A percentile compares a stretch with the other conserved stretches of the same genome.
Conservation (phyloP, 2,888 invertebrate genomes). For the Phorcus lineatus region DNA sequence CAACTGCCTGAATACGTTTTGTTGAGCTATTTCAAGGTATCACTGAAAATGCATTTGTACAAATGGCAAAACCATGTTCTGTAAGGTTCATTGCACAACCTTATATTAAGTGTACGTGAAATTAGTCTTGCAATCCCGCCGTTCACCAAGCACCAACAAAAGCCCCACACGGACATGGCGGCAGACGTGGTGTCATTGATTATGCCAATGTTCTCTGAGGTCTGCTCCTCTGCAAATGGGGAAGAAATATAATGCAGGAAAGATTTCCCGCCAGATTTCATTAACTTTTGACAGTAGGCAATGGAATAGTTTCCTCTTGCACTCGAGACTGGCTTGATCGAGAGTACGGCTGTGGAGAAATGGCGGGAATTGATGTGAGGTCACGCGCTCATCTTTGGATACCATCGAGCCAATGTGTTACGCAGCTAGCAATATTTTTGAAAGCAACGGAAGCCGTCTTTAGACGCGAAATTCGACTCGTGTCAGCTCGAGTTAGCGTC, state of each 20-base stretch:
- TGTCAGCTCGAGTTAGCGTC: neutral
- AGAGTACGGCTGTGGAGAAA: neutral
- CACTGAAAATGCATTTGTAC: neutral
- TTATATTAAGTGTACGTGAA: neutral
- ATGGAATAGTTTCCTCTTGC: slow-evolving; percentile 10
- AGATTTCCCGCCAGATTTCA: slow-evolving; percentile 21
- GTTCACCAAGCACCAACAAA: neutral
- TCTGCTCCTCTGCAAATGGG: neutral
- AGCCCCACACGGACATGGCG: neutral
- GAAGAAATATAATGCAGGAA: slow-evolving; percentile 1
- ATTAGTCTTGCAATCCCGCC: neutral
- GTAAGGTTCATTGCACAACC: slow-evolving; percentile 1
- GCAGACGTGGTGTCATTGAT: slow-evolving; percentile 8
- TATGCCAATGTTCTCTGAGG: neutral
- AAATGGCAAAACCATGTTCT: slow-evolving; percentile 12
- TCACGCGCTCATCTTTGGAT: slow-evolving; percentile 20
- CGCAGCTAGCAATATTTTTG: slow-evolving; percentile 1
- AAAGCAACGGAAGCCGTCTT: slow-evolving; percentile 11
- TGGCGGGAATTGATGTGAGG: slow-evolving; percentile 20
- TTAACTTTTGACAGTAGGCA: slow-evolving; percentile 19
- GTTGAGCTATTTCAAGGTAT: neutral
- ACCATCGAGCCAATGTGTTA: slow-evolving; percentile 12
- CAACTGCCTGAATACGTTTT: no score
- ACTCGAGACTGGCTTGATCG: slow-evolving; percentile 6
- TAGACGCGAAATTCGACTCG: neutral